phyloP scores from a whole-genome alignment of 2,888 invertebrate genomes.

The Eupithecia exiguata region DNA sequence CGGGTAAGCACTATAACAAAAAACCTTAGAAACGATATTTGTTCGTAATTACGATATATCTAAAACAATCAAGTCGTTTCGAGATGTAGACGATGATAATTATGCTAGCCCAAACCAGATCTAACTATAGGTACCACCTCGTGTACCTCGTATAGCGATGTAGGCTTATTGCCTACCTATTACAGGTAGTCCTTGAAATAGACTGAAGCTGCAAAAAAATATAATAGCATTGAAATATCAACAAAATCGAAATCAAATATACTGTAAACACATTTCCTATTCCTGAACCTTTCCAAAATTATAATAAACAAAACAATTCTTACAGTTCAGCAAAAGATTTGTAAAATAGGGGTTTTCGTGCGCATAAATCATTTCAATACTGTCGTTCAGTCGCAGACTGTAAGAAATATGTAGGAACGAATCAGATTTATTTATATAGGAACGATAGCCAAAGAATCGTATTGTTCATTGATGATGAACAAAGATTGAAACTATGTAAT shows the following conservation, averaged over 20 bases:
- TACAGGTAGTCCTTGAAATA: no score
- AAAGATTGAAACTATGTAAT: no score
- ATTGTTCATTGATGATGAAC: conserved; percentile 41
- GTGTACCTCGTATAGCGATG: no score
- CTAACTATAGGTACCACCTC: neutral
- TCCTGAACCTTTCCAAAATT: neutral
- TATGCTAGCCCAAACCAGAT: neutral
- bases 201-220: no score
- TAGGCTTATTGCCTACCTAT: no score
- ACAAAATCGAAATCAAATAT: no score
- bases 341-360: conserved; percentile 51
- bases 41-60: neutral
- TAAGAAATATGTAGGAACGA: conserved; percentile 63
- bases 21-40: no score
- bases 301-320: neutral
- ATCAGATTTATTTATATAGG: conserved; percentile 64
- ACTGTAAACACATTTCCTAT: no score
- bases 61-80: neutral
- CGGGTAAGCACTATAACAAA: no score
- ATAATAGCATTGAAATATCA: no score
- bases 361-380: conserved; percentile 61
- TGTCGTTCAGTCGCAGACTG: conserved; percentile 65
- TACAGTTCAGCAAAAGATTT: conserved; percentile 10
- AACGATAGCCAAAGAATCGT: conserved; percentile 53
- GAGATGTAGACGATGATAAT: neutral